phyloP scores from a whole-genome alignment of 2,113 vertebrate genomes.

The Mus musculus region GRCm39 chr6:4790501-4791000 shows the following conservation, averaged over 20 bases:
- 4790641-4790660: not conserved
- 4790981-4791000: too few species aligned
- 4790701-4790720: not conserved
- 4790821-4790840: not conserved
- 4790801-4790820: not conserved
- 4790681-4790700: not conserved
- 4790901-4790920: not conserved
- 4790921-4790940: not conserved
- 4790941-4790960: not conserved
- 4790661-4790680: not conserved
- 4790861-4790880: not conserved
- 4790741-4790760: not conserved
- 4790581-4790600: not conserved
- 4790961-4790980: too few species aligned
- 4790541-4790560: not conserved
- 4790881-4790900: not conserved
- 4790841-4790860: too few species aligned
- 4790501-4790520: not conserved
- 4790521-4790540: not conserved
- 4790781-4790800: not conserved
- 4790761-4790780: not conserved
- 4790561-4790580: not conserved
- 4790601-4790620: too few species aligned
- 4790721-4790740: not conserved
- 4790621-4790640: not conserved